These are phyloP conservation scores for Pyrrhosoma nymphula DNA, from an alignment of 2,888 invertebrate genomes.

Conservation along the genomic window DNA sequence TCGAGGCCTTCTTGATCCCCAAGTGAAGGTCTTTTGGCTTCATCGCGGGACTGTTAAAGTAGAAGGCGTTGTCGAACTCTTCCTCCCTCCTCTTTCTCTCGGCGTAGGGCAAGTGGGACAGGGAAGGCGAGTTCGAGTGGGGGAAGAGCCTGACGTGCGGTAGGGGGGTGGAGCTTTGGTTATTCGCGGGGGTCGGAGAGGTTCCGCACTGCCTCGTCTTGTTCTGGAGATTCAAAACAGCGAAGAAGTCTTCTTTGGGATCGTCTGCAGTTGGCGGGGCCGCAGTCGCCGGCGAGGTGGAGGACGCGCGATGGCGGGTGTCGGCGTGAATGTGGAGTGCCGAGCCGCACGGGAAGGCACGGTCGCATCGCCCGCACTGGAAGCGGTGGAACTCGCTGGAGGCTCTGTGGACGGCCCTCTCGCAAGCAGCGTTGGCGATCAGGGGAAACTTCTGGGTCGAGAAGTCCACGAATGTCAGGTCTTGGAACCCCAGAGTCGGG, in stretches of 20 bases:
- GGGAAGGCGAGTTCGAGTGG: conserved; percentile 32
- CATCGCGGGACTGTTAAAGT: conserved; percentile 67
- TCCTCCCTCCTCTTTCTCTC: conserved; percentile 69
- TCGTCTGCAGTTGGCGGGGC: conserved; percentile 79
- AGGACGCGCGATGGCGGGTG: conserved; percentile 46
- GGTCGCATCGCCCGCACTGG: conserved; percentile 85
- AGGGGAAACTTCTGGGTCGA: conserved; percentile 89
- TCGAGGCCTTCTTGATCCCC: neutral
- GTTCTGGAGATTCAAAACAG: conserved; percentile 88
- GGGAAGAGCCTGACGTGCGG: conserved; percentile 48
- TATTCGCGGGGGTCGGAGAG: conserved; percentile 55
- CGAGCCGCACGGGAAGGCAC: conserved; percentile 86
- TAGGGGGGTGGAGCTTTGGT: neutral
- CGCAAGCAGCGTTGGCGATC: conserved; percentile 87
- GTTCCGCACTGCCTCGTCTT: conserved; percentile 73
- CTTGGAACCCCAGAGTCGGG: conserved; percentile 84
- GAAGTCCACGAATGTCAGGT: conserved; percentile 89
- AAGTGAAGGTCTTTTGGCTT: conserved; percentile 10
- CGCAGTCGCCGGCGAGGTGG: conserved; percentile 72
- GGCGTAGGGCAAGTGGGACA: conserved; percentile 51
- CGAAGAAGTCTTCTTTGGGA: conserved; percentile 88
- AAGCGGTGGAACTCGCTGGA: conserved; percentile 82
- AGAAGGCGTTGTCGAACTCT: conserved; percentile 78
- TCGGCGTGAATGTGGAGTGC: conserved; percentile 83
- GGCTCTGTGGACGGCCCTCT: conserved; percentile 83